These are phyloP conservation scores for Raja brachyura DNA, from an alignment of 2,113 vertebrate genomes.

Conservation along the genomic window DNA sequence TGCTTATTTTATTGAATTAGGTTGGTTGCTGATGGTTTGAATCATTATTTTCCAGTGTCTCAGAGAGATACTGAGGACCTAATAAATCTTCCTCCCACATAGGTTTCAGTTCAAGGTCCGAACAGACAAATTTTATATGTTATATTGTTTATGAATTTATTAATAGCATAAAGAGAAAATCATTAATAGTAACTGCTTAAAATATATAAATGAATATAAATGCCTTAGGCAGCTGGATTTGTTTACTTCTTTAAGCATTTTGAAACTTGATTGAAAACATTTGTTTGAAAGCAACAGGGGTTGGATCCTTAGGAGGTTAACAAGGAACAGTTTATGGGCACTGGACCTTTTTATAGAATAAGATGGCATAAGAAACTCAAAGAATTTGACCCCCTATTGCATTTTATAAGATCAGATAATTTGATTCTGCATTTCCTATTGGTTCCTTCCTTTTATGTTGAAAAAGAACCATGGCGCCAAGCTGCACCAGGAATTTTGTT, in stretches of 20 bases:
- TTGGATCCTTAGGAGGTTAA: background rate
- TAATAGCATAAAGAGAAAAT: background rate
- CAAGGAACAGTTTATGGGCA: constrained; percentile 7
- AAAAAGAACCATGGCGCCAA: background rate
- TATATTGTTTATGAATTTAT: background rate
- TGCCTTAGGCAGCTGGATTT: background rate
- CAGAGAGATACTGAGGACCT: no score
- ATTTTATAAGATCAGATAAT: constrained; percentile 32
- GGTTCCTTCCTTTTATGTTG: background rate
- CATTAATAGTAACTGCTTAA: background rate
- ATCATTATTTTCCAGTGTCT: no score
- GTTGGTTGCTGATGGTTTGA: no score
- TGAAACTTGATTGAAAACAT: constrained; percentile 32
- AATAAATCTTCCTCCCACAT: background rate
- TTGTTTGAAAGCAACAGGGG: constrained; percentile 19
- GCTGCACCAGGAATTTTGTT: background rate
- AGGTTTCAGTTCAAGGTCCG: background rate
- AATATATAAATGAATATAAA: background rate
- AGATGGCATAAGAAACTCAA: constrained; percentile 22
- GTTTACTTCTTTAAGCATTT: constrained; percentile 2
- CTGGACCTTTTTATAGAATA: constrained; percentile 20
- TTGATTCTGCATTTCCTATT: background rate
- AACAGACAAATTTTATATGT: background rate
- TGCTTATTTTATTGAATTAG: no score
- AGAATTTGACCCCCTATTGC: constrained; percentile 30